Evolutionary conservation across 2,113 vertebrate species (phyloP).

Genomic region (Hystrix cristata): DNA sequence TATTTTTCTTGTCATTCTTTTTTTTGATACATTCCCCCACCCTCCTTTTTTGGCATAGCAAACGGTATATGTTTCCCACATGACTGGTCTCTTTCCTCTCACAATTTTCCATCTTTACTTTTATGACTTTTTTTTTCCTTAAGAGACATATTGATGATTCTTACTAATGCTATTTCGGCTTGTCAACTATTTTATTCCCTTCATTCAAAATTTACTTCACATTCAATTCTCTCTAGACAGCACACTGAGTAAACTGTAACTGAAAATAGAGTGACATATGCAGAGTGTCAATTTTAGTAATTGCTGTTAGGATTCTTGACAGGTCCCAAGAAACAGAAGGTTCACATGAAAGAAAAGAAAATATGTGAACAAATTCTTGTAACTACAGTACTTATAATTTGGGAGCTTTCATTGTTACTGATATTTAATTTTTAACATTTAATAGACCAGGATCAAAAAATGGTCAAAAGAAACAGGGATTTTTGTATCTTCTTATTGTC

Average conservation of each 20-base stretch:
- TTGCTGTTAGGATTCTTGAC: not conserved
- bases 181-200: constrained; percentile 48
- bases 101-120: constrained; percentile 69
- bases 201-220: constrained; percentile 60
- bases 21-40: not conserved
- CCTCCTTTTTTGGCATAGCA: not conserved
- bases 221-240: constrained; percentile 35
- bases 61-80: constrained; percentile 49
- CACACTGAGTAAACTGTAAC: not conserved
- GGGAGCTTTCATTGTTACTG: not conserved
- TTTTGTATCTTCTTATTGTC: constrained; percentile 27
- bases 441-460: not conserved
- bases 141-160: not conserved
- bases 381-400: not conserved
- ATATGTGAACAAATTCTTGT: not conserved
- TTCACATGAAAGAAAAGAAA: not conserved
- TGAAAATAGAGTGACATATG: not conserved
- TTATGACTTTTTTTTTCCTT: constrained; percentile 39
- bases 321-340: not conserved
- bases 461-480: not conserved
- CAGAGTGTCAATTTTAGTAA: constrained; percentile 31
- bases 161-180: constrained; percentile 40
- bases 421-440: constrained; percentile 37
- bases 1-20: not conserved
- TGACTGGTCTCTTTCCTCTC: constrained; percentile 21